A percentile compares a stretch with the other conserved stretches of the same genome.
Evolutionary conservation across 2,113 vertebrate species (phyloP).

Genomic region (Catharus minimus): DNA sequence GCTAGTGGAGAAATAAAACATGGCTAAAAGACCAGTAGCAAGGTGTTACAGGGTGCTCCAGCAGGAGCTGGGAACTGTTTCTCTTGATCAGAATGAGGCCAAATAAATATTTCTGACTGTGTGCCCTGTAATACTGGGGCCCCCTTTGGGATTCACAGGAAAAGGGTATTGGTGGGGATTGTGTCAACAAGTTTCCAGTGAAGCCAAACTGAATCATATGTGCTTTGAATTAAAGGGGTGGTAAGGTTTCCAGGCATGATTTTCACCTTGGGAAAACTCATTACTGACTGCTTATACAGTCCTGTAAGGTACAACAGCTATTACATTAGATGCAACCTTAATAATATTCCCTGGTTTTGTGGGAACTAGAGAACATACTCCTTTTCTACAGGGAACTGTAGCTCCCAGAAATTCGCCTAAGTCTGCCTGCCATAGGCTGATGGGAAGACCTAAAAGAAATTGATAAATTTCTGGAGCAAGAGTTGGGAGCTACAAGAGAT

Average conservation of each 20-base stretch:
- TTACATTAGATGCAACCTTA: background rate
- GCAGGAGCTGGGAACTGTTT: background rate
- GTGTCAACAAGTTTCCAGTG: background rate
- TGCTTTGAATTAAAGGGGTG: background rate
- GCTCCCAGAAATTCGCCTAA: background rate
- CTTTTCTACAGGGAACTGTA: background rate
- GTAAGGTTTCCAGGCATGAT: background rate
- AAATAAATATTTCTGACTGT: background rate
- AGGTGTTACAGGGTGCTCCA: background rate
- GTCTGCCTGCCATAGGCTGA: background rate
- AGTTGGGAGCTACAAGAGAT: background rate
- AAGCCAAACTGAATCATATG: background rate
- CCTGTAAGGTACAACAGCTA: background rate
- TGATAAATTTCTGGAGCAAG: background rate
- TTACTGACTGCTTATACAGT: background rate
- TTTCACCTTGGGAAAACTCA: background rate
- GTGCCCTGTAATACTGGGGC: fast-evolving
- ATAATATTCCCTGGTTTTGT: background rate
- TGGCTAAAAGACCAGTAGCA: background rate
- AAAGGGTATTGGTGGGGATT: background rate
- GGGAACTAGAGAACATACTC: background rate
- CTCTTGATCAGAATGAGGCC: background rate
- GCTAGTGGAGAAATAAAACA: background rate
- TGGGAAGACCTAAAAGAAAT: background rate
- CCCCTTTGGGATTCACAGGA: background rate